Percentiles rank a stretch among this genome's conserved stretches.
Evolutionary conservation across 2,888 invertebrate species (phyloP).

Genomic region (Zele albiditarsus): DNA sequence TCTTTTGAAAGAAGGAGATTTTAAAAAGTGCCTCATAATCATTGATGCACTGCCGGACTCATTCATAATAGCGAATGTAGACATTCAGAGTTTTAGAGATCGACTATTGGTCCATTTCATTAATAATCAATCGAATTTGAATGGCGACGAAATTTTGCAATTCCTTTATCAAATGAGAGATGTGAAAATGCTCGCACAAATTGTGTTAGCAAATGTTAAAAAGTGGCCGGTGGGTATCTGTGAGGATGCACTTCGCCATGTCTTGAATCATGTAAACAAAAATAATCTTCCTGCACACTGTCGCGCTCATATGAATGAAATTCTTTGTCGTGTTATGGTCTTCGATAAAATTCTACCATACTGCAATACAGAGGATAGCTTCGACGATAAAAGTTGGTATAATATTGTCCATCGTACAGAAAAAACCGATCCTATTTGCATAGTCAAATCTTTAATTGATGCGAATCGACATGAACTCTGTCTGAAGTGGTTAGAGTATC

Average conservation of each 20-base stretch:
- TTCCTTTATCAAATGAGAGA: constrained; percentile 65
- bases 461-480: constrained; percentile 79
- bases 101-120: constrained; percentile 77
- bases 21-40: constrained; percentile 71
- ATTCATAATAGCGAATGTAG: constrained; percentile 74
- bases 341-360: constrained; percentile 67
- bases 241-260: constrained; percentile 60
- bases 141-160: constrained; percentile 49
- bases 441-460: constrained; percentile 76
- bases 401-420: constrained; percentile 62
- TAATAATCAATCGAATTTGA: constrained; percentile 74
- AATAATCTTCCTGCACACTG: constrained; percentile 61
- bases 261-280: constrained; percentile 58
- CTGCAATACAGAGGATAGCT: constrained; percentile 50
- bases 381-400: constrained; percentile 59
- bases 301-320: constrained; percentile 60
- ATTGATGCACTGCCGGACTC: constrained; percentile 78
- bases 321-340: constrained; percentile 62
- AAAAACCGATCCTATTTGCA: constrained; percentile 74
- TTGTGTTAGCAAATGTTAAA: constrained; percentile 62
- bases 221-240: constrained; percentile 65
- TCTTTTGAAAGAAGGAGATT: constrained; percentile 72
- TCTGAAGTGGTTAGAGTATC: constrained; percentile 81
- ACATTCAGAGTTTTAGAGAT: constrained; percentile 77
- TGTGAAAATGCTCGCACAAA: constrained; percentile 59